Evolutionary conservation across 2,888 invertebrate species (phyloP), one percentile per base, ranked within the genome.

Genomic region (Cerastis rubricosa): DNA sequence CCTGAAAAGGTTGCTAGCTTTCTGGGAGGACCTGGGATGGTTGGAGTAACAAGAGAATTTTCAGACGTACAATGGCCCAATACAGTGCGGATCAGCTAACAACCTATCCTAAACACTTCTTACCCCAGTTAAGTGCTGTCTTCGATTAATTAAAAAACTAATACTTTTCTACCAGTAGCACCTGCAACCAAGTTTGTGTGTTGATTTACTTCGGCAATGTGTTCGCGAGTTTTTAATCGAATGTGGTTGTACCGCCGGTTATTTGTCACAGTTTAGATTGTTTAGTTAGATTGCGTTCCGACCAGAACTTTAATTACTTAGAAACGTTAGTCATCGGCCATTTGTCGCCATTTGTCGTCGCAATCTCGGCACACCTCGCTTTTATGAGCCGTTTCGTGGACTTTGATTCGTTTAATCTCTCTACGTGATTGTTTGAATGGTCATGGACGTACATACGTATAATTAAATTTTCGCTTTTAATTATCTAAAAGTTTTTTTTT

Each of bases 241-340:
- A 85, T 86, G 79, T 63, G 76, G 65, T 35, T n/a, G 68, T 63
- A 51, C 70, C 69, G 69, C 78, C 61, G 77, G 83, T 86, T 87
- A 89, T 90, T 90, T 89, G 90, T 91, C 90, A 89, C 89, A 89
- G 89, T 90, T 88, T 87, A 91, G 91, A 91, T 92, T 89, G 89
- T 87, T 87, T 82, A 76, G 87, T 85, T 85, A 88, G 91, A 91
- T 91, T 89, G 89, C 80, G 81, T 83, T 83, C 78, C 75, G 67
- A 80, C 84, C 80, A 75, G 78, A 89, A 90, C 88, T 93, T 93
- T 93, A 93, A 93, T 94, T 92, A 93, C 90, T 91, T 88, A 88
- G 90, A 89, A 90, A 86, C 80, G 85, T 86, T 88, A 85, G 84
- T 89, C 90, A 89, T 86, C 81, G 80, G 57, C 85, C 72, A 80